Evolutionary conservation across 2,113 vertebrate species (phyloP).

Genomic region (Callithrix jacchus): DNA sequence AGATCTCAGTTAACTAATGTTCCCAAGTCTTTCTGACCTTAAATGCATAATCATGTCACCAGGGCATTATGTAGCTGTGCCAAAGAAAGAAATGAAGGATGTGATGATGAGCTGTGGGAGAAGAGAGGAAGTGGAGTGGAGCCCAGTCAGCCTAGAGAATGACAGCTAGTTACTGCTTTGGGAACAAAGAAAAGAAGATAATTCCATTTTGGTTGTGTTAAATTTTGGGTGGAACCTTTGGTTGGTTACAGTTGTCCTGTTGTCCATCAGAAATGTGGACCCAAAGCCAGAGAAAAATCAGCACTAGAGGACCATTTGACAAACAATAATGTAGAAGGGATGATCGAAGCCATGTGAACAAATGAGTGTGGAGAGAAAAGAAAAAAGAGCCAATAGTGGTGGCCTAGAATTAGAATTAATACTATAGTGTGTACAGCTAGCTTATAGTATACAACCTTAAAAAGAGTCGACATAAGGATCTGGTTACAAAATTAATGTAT

Average conservation of each 20-base stretch:
- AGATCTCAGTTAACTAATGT: neutral
- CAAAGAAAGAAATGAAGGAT: neutral
- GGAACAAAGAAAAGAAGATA: neutral
- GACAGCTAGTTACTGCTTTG: neutral
- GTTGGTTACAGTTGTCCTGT: neutral
- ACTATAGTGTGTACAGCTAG: neutral
- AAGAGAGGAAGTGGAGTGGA: neutral
- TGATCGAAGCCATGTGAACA: neutral
- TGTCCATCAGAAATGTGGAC: slow-evolving; percentile 32
- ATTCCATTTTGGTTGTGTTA: neutral
- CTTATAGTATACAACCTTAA: neutral
- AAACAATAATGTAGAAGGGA: neutral
- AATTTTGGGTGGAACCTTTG: neutral
- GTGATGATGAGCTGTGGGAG: neutral
- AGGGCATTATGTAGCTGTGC: neutral
- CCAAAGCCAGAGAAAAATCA: neutral
- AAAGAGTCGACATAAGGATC: neutral
- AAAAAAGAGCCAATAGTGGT: neutral
- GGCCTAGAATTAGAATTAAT: neutral
- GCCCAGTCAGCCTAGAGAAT: neutral
- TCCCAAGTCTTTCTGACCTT: neutral
- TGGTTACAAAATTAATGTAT: neutral
- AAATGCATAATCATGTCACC: neutral
- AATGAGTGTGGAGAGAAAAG: neutral
- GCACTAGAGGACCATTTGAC: neutral